phyloP scores from a whole-genome alignment of 2,797 vertebrate species.

The Apogon hyalosoma region DNA sequence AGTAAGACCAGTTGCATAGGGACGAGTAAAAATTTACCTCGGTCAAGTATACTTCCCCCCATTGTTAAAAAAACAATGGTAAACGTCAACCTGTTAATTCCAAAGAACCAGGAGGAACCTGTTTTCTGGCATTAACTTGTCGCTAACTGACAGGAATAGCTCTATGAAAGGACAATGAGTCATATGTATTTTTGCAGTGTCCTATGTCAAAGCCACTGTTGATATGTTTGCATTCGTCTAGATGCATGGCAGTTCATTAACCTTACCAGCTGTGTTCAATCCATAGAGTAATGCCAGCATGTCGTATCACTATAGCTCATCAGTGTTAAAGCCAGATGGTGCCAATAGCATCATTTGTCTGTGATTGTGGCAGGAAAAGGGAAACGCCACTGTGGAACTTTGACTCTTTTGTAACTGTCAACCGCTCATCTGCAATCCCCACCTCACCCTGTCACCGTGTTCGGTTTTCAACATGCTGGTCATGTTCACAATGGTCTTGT shows the following conservation, averaged over 20 bases:
- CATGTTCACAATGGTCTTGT: conserved; percentile 19
- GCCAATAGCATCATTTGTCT: conserved; percentile 3
- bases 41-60: too few species aligned
- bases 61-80: too few species aligned
- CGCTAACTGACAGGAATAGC: too few species aligned
- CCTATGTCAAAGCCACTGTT: neutral
- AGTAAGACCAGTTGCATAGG: too few species aligned
- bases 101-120: too few species aligned
- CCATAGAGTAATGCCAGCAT: neutral
- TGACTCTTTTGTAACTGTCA: neutral
- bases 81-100: too few species aligned
- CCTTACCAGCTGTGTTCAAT: conserved; percentile 9
- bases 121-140: too few species aligned
- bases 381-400: neutral
- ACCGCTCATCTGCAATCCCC: conserved; percentile 7
- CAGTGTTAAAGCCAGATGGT: neutral
- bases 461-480: conserved; percentile 26
- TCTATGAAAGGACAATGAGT: neutral
- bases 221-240: conserved; percentile 22
- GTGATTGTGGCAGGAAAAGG: conserved; percentile 9
- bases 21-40: too few species aligned
- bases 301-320: neutral
- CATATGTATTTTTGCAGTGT: conserved; percentile 10
- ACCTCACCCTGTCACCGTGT: neutral
- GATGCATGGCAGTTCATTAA: conserved; percentile 24